phyloP scores from a whole-genome alignment of 2,797 vertebrate genomes.

The Alfaro cultratus region DNA sequence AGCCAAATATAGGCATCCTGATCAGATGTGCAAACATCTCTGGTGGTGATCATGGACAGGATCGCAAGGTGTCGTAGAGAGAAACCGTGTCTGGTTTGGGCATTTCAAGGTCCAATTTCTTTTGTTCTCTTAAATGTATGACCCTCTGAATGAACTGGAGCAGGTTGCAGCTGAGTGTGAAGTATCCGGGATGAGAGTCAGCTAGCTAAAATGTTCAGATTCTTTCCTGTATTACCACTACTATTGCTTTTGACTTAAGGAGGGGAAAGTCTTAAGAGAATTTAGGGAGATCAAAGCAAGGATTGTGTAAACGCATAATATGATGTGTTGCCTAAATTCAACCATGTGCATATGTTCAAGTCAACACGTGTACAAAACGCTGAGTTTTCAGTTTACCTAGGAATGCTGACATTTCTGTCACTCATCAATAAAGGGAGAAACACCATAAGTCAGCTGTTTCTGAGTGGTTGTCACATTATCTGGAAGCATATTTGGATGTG shows the following conservation, averaged over 20 bases:
- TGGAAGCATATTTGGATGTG: conserved; percentile 60
- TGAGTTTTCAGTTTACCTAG: background rate
- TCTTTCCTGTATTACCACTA: background rate
- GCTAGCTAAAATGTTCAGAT: background rate
- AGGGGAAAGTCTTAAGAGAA: background rate
- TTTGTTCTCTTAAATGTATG: background rate
- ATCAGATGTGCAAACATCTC: background rate
- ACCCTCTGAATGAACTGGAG: background rate
- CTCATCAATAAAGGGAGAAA: conserved; percentile 12
- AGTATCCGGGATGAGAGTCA: background rate
- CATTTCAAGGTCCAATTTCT: background rate
- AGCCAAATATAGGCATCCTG: background rate
- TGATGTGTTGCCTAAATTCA: background rate
- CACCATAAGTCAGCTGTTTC: conserved; percentile 55
- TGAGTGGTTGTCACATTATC: conserved; percentile 42
- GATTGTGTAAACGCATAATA: background rate
- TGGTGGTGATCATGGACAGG: background rate
- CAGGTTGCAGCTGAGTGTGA: too few species aligned
- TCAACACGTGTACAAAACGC: background rate
- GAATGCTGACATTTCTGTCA: background rate
- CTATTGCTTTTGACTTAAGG: background rate
- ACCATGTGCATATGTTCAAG: background rate
- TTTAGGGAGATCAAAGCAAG: background rate
- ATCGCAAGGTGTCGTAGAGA: background rate
- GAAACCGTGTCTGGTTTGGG: background rate